A percentile compares a stretch with the other conserved stretches of the same genome.
Evolutionary conservation across 2,797 vertebrate genomes (phyloP).

Genomic region (Centropyge bicolor): DNA sequence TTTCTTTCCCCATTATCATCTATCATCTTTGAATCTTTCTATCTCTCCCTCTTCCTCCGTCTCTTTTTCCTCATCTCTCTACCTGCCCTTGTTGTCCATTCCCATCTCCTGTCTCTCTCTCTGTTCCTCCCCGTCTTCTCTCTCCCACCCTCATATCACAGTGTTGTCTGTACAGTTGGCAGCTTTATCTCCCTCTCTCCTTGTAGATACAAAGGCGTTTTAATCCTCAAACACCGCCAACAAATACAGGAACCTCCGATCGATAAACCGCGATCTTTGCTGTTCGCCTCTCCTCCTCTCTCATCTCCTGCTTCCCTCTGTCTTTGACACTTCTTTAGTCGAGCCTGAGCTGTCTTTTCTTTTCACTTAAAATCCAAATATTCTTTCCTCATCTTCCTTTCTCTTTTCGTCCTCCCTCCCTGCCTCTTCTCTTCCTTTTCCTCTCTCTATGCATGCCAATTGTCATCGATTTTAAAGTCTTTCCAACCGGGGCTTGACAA

Average conservation of each 20-base stretch:
- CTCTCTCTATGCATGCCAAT: slow-evolving; percentile 40
- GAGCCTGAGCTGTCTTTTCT: slow-evolving; percentile 5
- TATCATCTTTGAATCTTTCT: neutral
- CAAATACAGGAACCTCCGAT: slow-evolving; percentile 46
- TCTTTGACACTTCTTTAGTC: slow-evolving; percentile 36
- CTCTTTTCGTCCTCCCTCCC: neutral
- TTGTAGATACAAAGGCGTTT: slow-evolving; percentile 48
- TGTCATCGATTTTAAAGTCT: slow-evolving; percentile 51
- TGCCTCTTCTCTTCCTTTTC: slow-evolving; percentile 14
- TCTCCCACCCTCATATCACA: slow-evolving; percentile 26
- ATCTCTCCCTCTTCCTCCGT: neutral
- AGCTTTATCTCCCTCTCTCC: slow-evolving; percentile 40
- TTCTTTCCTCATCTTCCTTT: neutral
- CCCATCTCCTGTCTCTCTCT: slow-evolving; percentile 3
- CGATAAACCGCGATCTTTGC: slow-evolving; percentile 38
- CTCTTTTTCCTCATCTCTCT: neutral
- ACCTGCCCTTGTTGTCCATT: neutral
- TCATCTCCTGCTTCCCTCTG: slow-evolving; percentile 13
- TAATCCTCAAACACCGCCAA: slow-evolving; percentile 52
- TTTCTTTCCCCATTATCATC: neutral
- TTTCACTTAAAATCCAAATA: slow-evolving; percentile 35
- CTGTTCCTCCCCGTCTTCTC: slow-evolving; percentile 9
- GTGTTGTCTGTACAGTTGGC: slow-evolving; percentile 38
- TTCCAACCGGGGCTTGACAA: slow-evolving; percentile 40
- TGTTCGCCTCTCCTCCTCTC: slow-evolving; percentile 31